phyloP scores from a whole-genome alignment of 1,140 invertebrate species.

The Drosophila nasuta region DNA sequence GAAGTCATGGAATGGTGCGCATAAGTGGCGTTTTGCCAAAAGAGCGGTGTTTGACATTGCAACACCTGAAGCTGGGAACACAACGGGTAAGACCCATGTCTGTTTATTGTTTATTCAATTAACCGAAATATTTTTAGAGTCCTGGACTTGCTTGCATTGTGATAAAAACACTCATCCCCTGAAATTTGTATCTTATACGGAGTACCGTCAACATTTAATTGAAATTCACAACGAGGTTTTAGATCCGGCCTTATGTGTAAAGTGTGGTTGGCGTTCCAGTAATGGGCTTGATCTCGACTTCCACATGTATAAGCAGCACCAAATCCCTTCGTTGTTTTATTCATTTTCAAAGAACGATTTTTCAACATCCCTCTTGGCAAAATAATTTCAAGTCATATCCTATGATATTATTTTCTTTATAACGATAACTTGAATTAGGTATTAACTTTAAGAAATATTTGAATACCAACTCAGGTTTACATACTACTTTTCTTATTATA shows the following conservation, averaged over 20 bases:
- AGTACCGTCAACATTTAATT: conserved; percentile 14
- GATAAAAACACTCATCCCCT: neutral
- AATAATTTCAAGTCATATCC: neutral
- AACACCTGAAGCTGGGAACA: conserved; percentile 11
- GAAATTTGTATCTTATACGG: conserved; percentile 1
- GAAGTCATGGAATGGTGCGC: too few relatives aligned
- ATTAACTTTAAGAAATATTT: too few relatives aligned
- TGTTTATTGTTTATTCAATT: neutral
- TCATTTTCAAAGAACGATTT: conserved; percentile 8
- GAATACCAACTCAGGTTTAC: too few relatives aligned
- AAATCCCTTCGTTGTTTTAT: conserved; percentile 7
- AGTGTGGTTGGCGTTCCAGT: conserved; percentile 26
- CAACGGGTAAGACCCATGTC: neutral
- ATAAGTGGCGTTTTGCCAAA: neutral
- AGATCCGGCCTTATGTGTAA: conserved; percentile 15
- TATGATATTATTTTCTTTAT: neutral
- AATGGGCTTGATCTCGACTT: conserved; percentile 10
- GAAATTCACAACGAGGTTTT: neutral
- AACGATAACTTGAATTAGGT: too few relatives aligned
- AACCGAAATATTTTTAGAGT: neutral
- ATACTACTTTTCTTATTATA: too few relatives aligned
- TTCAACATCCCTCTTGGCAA: neutral
- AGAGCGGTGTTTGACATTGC: neutral
- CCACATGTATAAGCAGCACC: conserved; percentile 12
- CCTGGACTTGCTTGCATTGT: conserved; percentile 14